Evolutionary conservation across 2,113 vertebrate species (phyloP).

Genomic region (Hippocampus barbouri): DNA sequence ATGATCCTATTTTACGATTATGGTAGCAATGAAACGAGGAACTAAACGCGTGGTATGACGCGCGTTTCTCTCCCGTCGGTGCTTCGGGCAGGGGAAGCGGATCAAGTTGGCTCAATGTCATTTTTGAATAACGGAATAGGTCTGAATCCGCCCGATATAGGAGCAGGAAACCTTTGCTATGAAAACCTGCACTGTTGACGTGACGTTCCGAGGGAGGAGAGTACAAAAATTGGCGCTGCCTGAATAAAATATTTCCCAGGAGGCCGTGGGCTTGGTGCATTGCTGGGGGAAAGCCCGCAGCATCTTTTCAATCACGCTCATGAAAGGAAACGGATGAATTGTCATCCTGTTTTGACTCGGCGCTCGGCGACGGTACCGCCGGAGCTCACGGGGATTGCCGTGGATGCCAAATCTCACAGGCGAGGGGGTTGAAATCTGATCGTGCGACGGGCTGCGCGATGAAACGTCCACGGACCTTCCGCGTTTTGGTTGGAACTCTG

Average conservation of each 20-base stretch:
- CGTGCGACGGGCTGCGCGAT: constrained; percentile 4
- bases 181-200: constrained; percentile 43
- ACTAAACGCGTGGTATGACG: background rate
- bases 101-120: background rate
- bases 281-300: constrained; percentile 59
- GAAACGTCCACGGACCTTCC: background rate
- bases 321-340: constrained; percentile 56
- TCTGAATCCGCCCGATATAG: constrained; percentile 24
- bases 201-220: constrained; percentile 21
- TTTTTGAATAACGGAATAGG: background rate
- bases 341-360: constrained; percentile 35
- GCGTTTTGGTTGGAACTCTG: constrained; percentile 5
- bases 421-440: constrained; percentile 10
- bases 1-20: background rate
- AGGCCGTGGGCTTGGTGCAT: constrained; percentile 49
- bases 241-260: constrained; percentile 70
- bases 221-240: constrained; percentile 49
- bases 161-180: constrained; percentile 39
- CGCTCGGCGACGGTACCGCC: constrained; percentile 25
- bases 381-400: constrained; percentile 19
- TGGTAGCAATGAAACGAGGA: background rate
- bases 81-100: background rate
- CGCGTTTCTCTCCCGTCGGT: background rate
- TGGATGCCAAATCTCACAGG: constrained; percentile 4
- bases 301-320: constrained; percentile 59